Evolutionary conservation across 2,888 invertebrate genomes (phyloP).

Genomic region (Pachliopta kotzebuea): DNA sequence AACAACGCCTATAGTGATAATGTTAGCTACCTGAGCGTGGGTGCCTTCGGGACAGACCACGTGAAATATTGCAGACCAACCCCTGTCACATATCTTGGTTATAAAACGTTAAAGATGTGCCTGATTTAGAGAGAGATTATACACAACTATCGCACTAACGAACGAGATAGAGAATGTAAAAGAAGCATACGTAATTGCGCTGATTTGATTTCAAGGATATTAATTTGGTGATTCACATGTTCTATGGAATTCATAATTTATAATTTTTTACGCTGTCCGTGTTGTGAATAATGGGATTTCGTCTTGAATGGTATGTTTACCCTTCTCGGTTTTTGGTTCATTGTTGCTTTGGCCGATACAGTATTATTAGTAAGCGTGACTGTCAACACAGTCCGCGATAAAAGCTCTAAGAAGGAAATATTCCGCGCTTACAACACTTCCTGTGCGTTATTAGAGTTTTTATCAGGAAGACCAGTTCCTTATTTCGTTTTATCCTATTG

Average conservation of each 20-base stretch:
- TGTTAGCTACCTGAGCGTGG: constrained; percentile 77
- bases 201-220: constrained; percentile 80
- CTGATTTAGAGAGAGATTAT: constrained; percentile 40
- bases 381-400: constrained; percentile 64
- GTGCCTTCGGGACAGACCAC: constrained; percentile 63
- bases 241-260: constrained; percentile 71
- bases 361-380: constrained; percentile 61
- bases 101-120: constrained; percentile 53
- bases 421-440: constrained; percentile 55
- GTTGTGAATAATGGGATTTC: constrained; percentile 56
- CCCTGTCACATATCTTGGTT: constrained; percentile 72
- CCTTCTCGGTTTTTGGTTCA: constrained; percentile 63
- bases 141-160: constrained; percentile 23
- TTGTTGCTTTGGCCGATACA: constrained; percentile 58
- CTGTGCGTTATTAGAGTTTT: constrained; percentile 58
- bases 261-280: constrained; percentile 67
- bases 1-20: constrained; percentile 73
- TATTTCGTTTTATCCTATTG: constrained; percentile 14
- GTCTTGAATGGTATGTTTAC: constrained; percentile 68
- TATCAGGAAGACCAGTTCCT: constrained; percentile 31
- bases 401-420: constrained; percentile 71
- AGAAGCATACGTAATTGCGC: constrained; percentile 72
- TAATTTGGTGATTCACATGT: constrained; percentile 74
- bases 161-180: constrained; percentile 47
- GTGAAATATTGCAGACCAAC: constrained; percentile 75